phyloP scores from a whole-genome alignment of 2,797 vertebrate species.

The Gouania willdenowi region DNA sequence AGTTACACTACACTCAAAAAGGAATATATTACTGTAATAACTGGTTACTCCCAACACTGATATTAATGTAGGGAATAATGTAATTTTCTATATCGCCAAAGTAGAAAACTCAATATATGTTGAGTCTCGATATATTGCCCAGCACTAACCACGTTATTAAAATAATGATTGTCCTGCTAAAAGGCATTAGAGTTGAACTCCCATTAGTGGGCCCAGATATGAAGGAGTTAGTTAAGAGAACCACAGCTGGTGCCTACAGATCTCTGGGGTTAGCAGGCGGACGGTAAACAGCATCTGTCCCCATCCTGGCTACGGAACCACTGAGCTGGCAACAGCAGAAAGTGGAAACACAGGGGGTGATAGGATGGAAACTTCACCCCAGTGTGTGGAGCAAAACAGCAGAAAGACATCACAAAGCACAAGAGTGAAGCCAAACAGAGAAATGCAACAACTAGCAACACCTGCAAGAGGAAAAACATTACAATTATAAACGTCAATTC shows the following conservation, averaged over 20 bases:
- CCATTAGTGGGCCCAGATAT: not conserved
- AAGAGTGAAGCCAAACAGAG: not conserved
- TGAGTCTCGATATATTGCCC: too few relatives aligned
- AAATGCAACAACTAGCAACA: not conserved
- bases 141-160: too few relatives aligned
- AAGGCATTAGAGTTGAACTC: constrained; percentile 12
- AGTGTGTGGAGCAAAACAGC: not conserved
- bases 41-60: too few relatives aligned
- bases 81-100: too few relatives aligned
- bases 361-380: constrained; percentile 23
- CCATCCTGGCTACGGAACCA: constrained; percentile 45
- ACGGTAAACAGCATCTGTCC: constrained; percentile 50
- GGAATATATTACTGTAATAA: too few relatives aligned
- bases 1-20: too few relatives aligned
- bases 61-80: too few relatives aligned
- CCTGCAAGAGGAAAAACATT: too few relatives aligned
- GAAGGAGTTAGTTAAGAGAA: constrained; percentile 26
- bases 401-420: not conserved
- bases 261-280: constrained; percentile 10
- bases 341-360: constrained; percentile 1
- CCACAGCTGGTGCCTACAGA: constrained; percentile 4
- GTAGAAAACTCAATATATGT: too few relatives aligned
- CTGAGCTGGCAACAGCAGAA: constrained; percentile 18
- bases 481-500: too few relatives aligned
- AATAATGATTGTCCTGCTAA: too few relatives aligned